phyloP scores from a whole-genome alignment of 1,140 invertebrate species.

The Leptinotarsa undecemlineata region DNA sequence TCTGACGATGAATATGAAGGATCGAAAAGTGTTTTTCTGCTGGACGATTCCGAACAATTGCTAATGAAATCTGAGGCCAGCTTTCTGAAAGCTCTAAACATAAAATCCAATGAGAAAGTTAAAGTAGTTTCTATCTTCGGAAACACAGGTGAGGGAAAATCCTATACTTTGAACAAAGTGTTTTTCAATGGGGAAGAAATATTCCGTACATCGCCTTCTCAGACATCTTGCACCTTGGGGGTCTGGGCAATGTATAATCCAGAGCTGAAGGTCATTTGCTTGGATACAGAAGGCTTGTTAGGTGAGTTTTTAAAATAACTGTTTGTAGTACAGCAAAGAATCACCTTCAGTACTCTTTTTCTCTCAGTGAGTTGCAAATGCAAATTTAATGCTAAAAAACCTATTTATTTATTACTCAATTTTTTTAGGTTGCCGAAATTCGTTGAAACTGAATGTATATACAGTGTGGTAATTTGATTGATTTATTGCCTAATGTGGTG shows the following conservation, averaged over 20 bases:
- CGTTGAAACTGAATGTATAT: too few species aligned
- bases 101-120: slow-evolving; percentile 54
- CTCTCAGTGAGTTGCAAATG: too few species aligned
- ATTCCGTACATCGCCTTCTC: slow-evolving; percentile 73
- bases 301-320: slow-evolving; percentile 24
- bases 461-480: too few species aligned
- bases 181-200: slow-evolving; percentile 78
- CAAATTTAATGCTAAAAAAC: too few species aligned
- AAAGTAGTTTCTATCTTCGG: slow-evolving; percentile 89
- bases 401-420: too few species aligned
- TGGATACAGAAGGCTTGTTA: slow-evolving; percentile 80
- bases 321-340: not conserved
- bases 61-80: slow-evolving; percentile 38
- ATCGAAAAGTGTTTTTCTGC: slow-evolving; percentile 37
- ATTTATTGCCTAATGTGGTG: too few species aligned
- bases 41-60: slow-evolving; percentile 43
- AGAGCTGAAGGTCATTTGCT: slow-evolving; percentile 67
- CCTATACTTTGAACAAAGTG: slow-evolving; percentile 78
- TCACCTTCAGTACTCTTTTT: too few species aligned
- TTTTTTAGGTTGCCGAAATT: too few species aligned
- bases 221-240: slow-evolving; percentile 77
- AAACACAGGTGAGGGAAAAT: slow-evolving; percentile 86
- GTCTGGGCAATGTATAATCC: slow-evolving; percentile 80
- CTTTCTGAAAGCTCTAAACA: slow-evolving; percentile 39
- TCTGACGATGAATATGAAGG: slow-evolving; percentile 32